phyloP scores from a whole-genome alignment of 2,797 vertebrate genomes.

The Chromis chromis region DNA sequence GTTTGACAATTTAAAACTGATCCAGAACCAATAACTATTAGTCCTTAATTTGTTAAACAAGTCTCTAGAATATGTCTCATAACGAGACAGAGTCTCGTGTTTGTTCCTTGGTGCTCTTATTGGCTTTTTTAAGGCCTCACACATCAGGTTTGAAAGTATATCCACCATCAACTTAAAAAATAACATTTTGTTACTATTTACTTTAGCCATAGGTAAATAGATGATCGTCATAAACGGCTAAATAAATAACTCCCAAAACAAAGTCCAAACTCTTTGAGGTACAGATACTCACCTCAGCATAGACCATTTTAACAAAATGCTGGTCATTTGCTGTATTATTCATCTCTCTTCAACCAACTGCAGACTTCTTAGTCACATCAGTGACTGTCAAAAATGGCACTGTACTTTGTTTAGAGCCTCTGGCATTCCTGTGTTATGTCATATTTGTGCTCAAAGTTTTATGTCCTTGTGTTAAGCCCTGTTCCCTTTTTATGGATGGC shows the following conservation, averaged over 20 bases:
- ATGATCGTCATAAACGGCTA: background rate
- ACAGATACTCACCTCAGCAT: background rate
- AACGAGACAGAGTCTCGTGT: too few species aligned
- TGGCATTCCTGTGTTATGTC: background rate
- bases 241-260: background rate
- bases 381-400: background rate
- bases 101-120: background rate
- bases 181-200: background rate
- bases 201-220: background rate
- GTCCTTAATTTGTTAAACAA: too few species aligned
- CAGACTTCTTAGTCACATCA: conserved; percentile 12
- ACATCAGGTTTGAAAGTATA: background rate
- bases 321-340: background rate
- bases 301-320: background rate
- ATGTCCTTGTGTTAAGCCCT: conserved; percentile 15
- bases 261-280: background rate
- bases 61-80: too few species aligned
- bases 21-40: background rate
- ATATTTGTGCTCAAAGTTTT: conserved; percentile 14
- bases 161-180: background rate
- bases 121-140: background rate
- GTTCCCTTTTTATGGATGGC: conserved; percentile 19
- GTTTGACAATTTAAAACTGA: background rate
- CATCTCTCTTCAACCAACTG: background rate
- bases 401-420: conserved; percentile 6